Conservation (phyloP, 2,888 invertebrate species). For the Hartigia nigra region DNA sequence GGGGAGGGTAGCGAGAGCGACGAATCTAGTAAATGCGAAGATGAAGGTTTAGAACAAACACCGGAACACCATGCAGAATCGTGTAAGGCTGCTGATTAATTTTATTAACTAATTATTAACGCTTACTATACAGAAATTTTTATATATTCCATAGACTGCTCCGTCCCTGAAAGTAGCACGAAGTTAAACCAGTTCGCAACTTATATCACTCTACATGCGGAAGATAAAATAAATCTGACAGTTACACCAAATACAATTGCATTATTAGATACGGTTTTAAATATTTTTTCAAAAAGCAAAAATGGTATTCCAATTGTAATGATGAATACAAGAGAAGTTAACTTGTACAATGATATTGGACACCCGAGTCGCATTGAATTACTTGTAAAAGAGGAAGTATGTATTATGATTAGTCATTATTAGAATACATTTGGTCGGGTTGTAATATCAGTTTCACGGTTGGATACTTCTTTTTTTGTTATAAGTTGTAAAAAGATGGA, state of each 20-base stretch:
- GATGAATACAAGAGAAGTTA: slow-evolving; percentile 38
- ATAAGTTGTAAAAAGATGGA: no score
- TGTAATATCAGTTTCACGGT: no score
- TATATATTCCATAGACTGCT: slow-evolving; percentile 41
- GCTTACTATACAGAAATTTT: slow-evolving; percentile 1
- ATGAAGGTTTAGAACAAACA: slow-evolving; percentile 53
- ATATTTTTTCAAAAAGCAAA: slow-evolving; percentile 63
- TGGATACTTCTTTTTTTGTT: no score
- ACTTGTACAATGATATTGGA: slow-evolving; percentile 74
- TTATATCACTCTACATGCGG: slow-evolving; percentile 76
- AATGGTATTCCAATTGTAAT: slow-evolving; percentile 52
- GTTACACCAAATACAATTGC: slow-evolving; percentile 75
- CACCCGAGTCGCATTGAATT: slow-evolving; percentile 58
- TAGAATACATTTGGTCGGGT: not conserved
- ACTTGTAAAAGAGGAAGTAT: slow-evolving; percentile 53
- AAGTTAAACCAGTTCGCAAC: slow-evolving; percentile 66
- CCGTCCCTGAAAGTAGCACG: slow-evolving; percentile 26
- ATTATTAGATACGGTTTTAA: slow-evolving; percentile 67
- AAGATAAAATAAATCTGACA: slow-evolving; percentile 75
- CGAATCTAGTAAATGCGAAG: slow-evolving; percentile 64
- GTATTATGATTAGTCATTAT: not conserved
- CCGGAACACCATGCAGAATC: slow-evolving; percentile 49
- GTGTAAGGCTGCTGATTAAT: slow-evolving; percentile 43
- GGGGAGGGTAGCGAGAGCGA: slow-evolving; percentile 68
- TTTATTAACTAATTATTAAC: slow-evolving; percentile 50